A percentile compares a stretch with the other conserved stretches of the same genome.
Conservation (phyloP, 2,797 vertebrate genomes). For the Anniella stebbinsi region DNA sequence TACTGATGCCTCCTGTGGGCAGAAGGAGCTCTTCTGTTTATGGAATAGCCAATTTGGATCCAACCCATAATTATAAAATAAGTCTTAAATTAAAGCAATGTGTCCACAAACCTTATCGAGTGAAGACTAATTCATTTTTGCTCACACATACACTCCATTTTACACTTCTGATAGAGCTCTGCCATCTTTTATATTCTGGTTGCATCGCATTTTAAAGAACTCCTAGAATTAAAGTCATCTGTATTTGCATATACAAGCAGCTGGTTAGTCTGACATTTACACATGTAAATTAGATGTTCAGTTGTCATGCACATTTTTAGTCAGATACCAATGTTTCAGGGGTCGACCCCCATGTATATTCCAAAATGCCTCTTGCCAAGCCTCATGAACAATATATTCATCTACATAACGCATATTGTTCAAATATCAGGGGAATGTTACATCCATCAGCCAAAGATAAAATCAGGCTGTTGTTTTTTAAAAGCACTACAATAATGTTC, state of each 20-base stretch:
- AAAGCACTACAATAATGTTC: not conserved
- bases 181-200: not conserved
- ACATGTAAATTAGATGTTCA: slow-evolving; percentile 39
- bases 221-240: slow-evolving; percentile 40
- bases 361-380: not conserved
- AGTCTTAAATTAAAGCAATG: slow-evolving; percentile 19
- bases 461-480: not conserved
- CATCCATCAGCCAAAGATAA: not conserved
- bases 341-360: slow-evolving; percentile 5
- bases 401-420: not conserved
- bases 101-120: not conserved
- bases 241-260: slow-evolving; percentile 45
- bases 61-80: slow-evolving; percentile 15
- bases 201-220: slow-evolving; percentile 33
- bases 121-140: slow-evolving; percentile 6
- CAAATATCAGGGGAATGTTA: not conserved
- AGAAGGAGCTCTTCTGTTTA: not conserved
- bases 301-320: slow-evolving; percentile 4
- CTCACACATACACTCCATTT: not conserved
- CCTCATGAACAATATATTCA: slow-evolving; percentile 6
- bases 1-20: not conserved
- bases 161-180: not conserved
- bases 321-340: slow-evolving; percentile 20
- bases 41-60: not conserved
- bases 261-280: slow-evolving; percentile 38